These are phyloP conservation scores for Chunga burmeisteri DNA, from an alignment of 2,113 vertebrate genomes.

Conservation along the genomic window DNA sequence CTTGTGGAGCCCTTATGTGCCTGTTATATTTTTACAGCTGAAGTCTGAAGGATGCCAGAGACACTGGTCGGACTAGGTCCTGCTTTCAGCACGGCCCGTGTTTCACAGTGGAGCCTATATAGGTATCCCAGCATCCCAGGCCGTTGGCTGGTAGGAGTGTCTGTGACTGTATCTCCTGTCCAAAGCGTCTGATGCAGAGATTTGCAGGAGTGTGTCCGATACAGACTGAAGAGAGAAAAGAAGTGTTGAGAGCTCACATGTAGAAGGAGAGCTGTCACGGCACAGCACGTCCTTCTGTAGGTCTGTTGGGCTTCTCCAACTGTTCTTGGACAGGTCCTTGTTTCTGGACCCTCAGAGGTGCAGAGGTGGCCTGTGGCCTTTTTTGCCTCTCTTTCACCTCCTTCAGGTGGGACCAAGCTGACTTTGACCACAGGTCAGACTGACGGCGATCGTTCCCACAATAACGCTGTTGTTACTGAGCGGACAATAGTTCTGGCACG, in stretches of 20 bases:
- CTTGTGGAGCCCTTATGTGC: not conserved
- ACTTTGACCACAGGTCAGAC: not conserved
- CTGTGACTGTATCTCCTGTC: not conserved
- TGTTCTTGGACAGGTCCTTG: not conserved
- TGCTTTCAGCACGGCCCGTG: not conserved
- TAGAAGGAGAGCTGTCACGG: not conserved
- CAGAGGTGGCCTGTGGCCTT: not conserved
- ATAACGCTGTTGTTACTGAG: not conserved
- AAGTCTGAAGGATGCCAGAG: not conserved
- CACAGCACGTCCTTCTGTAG: not conserved
- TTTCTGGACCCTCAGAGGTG: not conserved
- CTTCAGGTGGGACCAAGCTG: not conserved
- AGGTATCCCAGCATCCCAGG: not conserved
- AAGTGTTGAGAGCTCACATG: not conserved
- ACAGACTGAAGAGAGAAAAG: not conserved
- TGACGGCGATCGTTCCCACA: not conserved
- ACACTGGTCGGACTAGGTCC: rapidly evolving
- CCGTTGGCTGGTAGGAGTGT: not conserved
- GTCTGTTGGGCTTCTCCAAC: not conserved
- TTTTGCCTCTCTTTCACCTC: not conserved
- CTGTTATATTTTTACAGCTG: not conserved
- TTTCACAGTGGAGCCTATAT: not conserved
- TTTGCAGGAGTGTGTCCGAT: not conserved
- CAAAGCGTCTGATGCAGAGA: not conserved
- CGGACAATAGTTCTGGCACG: not conserved